Evolutionary conservation across 64 coral and sea anemone species (phyloP), one percentile per base, ranked within the genome.

Genomic region (Actinia equina): DNA sequence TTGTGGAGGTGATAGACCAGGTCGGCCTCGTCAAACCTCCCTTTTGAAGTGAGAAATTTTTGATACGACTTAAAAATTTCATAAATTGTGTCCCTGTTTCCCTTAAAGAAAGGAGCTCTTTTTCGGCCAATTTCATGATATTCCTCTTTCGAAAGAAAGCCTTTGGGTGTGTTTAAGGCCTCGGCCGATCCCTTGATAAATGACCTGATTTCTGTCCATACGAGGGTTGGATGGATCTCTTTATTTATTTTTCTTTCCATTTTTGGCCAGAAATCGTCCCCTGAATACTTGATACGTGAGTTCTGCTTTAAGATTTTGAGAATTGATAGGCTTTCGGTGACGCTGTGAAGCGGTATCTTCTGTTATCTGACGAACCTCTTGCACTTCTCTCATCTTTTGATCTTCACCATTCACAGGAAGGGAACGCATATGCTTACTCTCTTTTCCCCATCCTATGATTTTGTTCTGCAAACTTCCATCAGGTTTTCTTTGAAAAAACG

Each of bases 401-500:
- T 56, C 59, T 46, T 53, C 43, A 79, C 19, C 59, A 17, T 56
- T 52, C 56, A 83, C 37, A 12, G 86, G 86, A 88, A 93, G 82
- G 45, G 44, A 30, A 26, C 60, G 61, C 27, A 93, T 85, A 27
- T 88, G 79, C 17, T 41, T 79, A 30, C 94, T 93, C 71, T 92
- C 96, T 54, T 98, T 90, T 22, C 93, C 96, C 96, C 96, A 98
- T 41, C 96, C 96, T 55, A 88, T 74, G 27, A 98, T 87, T 76
- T 89, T 89, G n/a, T 90, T 58, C 20, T 92, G 55, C 23, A 98
- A 81, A 20, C 90, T 88, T 17, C 96, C 96, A 80, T 98, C 87
- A 44, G 87, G 89, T 52, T 64, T 69, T 41, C 96, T 83, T 85
- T 56, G 80, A 60, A 98, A 98, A 74, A 98, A 98, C 52, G 88